Evolutionary conservation across 2,797 vertebrate genomes (phyloP), one percentile per base, ranked within the genome.

Genomic region (Oryzias sinensis): DNA sequence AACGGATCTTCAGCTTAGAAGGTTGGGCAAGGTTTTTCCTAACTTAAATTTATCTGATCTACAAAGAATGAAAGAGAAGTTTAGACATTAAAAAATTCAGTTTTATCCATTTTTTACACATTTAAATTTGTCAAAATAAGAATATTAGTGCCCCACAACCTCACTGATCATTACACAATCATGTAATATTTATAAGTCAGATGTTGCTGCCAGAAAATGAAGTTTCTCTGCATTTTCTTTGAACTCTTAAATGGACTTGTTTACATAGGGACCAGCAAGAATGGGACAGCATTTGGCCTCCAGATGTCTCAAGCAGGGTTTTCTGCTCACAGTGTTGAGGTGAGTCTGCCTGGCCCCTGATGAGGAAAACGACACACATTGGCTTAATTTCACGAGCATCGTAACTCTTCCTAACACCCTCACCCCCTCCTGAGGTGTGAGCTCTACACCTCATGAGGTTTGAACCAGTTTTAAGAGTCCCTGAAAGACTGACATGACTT

Each of bases 271-370:
- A 98, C 97, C 71, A 98, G 94, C 82, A 97, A 95, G 89, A 98
- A 99, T 0, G 97, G 96, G 79, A 97, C 96, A 22, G 97, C 97
- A 77, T 99, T 99, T 70, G 96, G 96, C 6, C 91, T 98, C 82
- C 97, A 99, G 86, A 99, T 99, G 97, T 98, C 97, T 43, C 97
- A 99, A 87, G 97, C 96, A 0, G 97, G 97, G 72, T 99, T 99
- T 84, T 99, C 97, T n/a, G 94, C 95, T 0, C 96, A 98, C 14
- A 90, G 95, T 45, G 93, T 99, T 2, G 96, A 99, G 94, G 97
- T 98, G 79, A 90, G 93, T 76, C 65, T 82, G 17, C 67, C 43
- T 68, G 42, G 62, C 59, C 55, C 41, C 43, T n/a, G 15, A 71
- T 15, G 59, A 63, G 45, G 62, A 54, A 5, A 73, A 65, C 62